Evolutionary conservation across 2,888 invertebrate genomes (phyloP).

Genomic region (Dasypolia templi): DNA sequence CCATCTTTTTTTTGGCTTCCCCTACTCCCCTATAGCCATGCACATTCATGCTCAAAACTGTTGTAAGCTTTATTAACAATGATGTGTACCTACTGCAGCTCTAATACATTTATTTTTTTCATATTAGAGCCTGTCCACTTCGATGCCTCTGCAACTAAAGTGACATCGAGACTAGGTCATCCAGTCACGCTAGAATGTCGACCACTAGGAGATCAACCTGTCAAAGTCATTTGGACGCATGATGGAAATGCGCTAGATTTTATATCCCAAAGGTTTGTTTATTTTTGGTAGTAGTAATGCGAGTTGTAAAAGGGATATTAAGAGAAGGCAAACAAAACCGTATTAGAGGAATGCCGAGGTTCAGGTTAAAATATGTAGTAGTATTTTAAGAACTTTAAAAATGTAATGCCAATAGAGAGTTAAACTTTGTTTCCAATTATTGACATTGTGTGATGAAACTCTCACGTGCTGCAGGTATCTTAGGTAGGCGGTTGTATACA

Average conservation of each 20-base stretch:
- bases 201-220: slow-evolving; percentile 95
- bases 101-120: too few species aligned
- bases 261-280: slow-evolving; percentile 80
- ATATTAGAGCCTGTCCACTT: slow-evolving; percentile 93
- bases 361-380: neutral
- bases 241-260: slow-evolving; percentile 92
- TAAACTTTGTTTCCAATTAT: neutral
- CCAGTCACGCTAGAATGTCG: slow-evolving; percentile 93
- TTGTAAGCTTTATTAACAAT: too few species aligned
- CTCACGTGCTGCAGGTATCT: neutral
- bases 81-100: too few species aligned
- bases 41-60: too few species aligned
- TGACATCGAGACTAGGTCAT: slow-evolving; percentile 94
- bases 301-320: neutral
- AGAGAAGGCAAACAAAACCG: neutral
- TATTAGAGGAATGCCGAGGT: neutral
- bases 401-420: neutral
- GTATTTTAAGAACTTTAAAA: too few species aligned
- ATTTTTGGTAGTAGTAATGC: slow-evolving; percentile 88
- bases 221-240: slow-evolving; percentile 94
- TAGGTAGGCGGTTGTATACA: too few species aligned
- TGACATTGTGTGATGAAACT: neutral
- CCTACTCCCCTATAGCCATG: too few species aligned
- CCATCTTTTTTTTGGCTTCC: too few species aligned
- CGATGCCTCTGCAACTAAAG: slow-evolving; percentile 92